Evolutionary conservation across 53 echinoderm and acorn worm genomes (phyloP).

Genomic region (Astropecten irregularis): DNA sequence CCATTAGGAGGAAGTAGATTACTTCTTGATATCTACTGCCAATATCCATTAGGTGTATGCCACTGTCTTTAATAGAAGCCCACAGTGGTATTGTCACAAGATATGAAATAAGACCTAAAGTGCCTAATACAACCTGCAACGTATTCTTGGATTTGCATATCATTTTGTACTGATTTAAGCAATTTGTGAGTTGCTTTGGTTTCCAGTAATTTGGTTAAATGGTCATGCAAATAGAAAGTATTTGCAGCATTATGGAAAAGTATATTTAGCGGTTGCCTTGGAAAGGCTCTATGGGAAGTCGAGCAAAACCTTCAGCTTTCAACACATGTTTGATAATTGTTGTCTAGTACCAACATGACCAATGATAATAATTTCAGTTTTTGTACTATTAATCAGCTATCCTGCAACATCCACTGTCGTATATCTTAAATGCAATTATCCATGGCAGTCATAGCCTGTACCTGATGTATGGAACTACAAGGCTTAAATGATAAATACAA

Average conservation of each 20-base stretch:
- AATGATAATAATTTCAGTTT: too few species aligned
- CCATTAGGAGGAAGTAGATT: conserved; percentile 18
- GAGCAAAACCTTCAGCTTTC: conserved; percentile 30
- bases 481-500: too few species aligned
- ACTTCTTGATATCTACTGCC: conserved; percentile 26
- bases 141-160: conserved; percentile 36
- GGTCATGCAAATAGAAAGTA: conserved; percentile 41
- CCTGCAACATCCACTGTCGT: too few species aligned
- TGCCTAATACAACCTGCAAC: conserved; percentile 66
- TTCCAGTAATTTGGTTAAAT: conserved; percentile 38
- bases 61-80: conserved; percentile 52
- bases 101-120: conserved; percentile 44
- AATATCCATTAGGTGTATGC: conserved; percentile 47
- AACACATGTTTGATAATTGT: too few species aligned
- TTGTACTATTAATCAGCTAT: too few species aligned
- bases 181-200: conserved; percentile 35
- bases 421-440: too few species aligned
- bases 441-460: too few species aligned
- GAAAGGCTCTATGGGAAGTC: conserved; percentile 56
- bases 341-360: too few species aligned
- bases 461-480: too few species aligned
- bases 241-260: too few species aligned
- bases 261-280: conserved; percentile 52
- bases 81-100: conserved; percentile 60
- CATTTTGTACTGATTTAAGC: conserved; percentile 38